Base-by-base conservation (phyloP, 2,888 invertebrate genomes). In the Cylindroiulus punctatus region DNA sequence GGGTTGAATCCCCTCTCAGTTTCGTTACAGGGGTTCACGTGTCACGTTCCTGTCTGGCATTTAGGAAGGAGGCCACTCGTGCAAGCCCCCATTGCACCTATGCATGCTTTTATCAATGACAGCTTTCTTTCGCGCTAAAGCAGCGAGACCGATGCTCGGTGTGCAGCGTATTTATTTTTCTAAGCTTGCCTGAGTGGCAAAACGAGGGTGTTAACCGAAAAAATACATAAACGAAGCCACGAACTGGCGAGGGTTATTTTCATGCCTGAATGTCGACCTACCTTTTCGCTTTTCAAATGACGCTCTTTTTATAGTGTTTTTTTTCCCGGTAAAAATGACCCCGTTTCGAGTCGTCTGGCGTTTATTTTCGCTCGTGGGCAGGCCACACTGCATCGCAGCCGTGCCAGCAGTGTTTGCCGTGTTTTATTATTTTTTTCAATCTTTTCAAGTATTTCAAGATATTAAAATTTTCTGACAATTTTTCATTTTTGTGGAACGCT, bases 121-220 rank as follows among this genome's bases (percentile, higher is more conserved):
- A 65, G 65, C 65, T 65, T 65, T 65, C 65, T 65, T 65, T 65
- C 26, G 65, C 65, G 65, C 26, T 65, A 26, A 65, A 65, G 26
- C 26, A 12, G 22, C 65, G 65, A 65, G 65, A 65, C 65, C 65
- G 65, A 65, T 4, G 26, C 65, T 65, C n/a, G n/a, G n/a, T n/a
- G n/a, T n/a, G n/a, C n/a, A n/a, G n/a, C 57, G 65, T 65, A 65
- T 65, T 65, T 65, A 65, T 65, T 65, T 65, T 65, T 22, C 22
- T 65, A 65, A 65, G 65, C 65, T 22, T 65, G 65, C 65, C 22
- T 7, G 65, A 22, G 65, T 65, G 65, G 65, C 22, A 12, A 22
- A 65, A 26, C 22, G 65, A 65, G 65, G 65, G 65, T 65, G 65
- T 65, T 65, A 65, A 65, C 65, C 65, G 65, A 65, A 65, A 65